Evolutionary conservation across 2,113 vertebrate species (phyloP), one percentile per base, ranked within the genome.

Genomic region (Illadopsis cleaveri): DNA sequence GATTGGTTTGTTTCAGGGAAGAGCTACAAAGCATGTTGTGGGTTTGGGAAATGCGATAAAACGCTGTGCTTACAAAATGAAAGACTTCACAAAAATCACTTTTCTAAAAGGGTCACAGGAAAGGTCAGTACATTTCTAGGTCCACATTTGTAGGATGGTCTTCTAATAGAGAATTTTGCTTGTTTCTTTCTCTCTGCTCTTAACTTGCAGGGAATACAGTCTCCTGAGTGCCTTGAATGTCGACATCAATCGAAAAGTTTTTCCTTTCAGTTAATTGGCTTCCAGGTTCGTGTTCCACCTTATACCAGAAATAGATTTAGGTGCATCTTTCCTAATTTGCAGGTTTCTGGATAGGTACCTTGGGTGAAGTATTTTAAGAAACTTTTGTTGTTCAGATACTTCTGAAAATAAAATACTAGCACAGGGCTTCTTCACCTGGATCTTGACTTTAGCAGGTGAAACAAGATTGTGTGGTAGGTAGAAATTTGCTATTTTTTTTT

Each of bases 111-210:
- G 93, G 71, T 91, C 17, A 19, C 42, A 66, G 42, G 62, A 94
- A 91, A 95, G 93, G 90, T 95, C 90, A 96, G 62, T 95, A 94
- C 92, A 60, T 95, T 95, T 96, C 81, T 87, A 88, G 91, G 93
- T 90, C 78, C 94, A 17, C 45, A 35, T 76, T 87, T 93, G 48
- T 71, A 66, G 58, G 30, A 82, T 89, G 33, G 17, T 61, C 58
- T 77, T 82, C 40, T 73, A 69, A 80, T 51, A 91, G 77, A 83
- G 66, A 78, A 47, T 80, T 82, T 69, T 80, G 38, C 75, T 93
- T 88, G 19, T 80, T 3, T 86, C 45, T 37, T 82, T 91, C 45
- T 40, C 14, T 62, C 62, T 73, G 62, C 75, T 82, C 61, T 87
- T 82, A 51, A 50, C 73, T 93, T 94, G 60, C 44, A 90, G 50